These are phyloP conservation scores for Sebastes flavidus DNA, from an alignment of 2,797 vertebrate genomes.

Conservation along the genomic window DNA sequence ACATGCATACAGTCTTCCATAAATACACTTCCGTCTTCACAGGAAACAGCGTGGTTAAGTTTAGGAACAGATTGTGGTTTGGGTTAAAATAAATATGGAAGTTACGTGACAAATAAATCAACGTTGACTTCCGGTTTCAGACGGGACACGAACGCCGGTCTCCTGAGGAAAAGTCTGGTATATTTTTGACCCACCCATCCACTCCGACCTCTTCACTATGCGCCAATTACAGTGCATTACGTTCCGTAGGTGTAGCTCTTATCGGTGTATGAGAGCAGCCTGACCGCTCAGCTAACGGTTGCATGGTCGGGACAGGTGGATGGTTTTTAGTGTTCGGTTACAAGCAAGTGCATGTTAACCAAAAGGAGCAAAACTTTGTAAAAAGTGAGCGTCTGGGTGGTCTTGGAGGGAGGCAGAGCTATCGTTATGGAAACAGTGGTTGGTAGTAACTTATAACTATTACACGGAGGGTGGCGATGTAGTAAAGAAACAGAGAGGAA, in stretches of 20 bases:
- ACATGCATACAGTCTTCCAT: too few species aligned
- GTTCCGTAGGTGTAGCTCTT: too few species aligned
- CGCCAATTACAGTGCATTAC: too few species aligned
- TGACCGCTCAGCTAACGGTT: too few species aligned
- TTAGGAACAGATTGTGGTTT: background rate
- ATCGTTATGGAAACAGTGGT: constrained; percentile 28
- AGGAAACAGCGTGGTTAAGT: background rate
- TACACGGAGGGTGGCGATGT: constrained; percentile 3
- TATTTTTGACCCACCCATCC: too few species aligned
- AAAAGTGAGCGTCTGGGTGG: constrained; percentile 50
- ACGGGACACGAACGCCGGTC: background rate
- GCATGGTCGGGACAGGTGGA: background rate
- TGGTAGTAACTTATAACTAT: constrained; percentile 10
- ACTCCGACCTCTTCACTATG: too few species aligned
- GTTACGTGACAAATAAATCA: background rate
- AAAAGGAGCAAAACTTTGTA: background rate
- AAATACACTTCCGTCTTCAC: too few species aligned
- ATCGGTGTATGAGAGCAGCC: too few species aligned
- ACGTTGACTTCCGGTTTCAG: background rate
- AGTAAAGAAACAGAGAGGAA: background rate
- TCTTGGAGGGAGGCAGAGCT: constrained; percentile 29
- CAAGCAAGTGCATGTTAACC: background rate
- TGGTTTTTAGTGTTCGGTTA: background rate
- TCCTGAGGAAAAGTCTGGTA: background rate
- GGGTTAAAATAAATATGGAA: background rate